Evolutionary conservation across 2,888 invertebrate genomes (phyloP).

Genomic region (Hylaea fasciaria): DNA sequence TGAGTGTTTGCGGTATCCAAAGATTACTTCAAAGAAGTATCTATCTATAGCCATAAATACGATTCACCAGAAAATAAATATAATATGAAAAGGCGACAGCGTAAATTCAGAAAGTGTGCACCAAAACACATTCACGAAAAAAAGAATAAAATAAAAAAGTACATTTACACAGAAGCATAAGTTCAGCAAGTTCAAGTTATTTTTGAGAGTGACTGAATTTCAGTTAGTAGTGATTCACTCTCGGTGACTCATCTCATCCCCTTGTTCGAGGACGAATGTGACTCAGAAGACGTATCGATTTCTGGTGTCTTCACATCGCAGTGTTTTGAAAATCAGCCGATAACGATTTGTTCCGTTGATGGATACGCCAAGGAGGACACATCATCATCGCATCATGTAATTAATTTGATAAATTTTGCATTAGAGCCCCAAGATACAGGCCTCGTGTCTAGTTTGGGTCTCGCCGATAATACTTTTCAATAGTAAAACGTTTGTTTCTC

Average conservation of each 20-base stretch:
- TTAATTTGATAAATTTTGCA: no score
- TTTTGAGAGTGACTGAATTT: constrained; percentile 30
- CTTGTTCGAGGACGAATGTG: constrained; percentile 7
- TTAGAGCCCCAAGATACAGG: no score
- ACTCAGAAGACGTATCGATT: constrained; percentile 26
- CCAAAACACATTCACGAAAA: constrained; percentile 18
- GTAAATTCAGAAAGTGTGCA: not conserved
- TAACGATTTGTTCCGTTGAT: no score
- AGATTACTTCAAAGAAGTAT: no score
- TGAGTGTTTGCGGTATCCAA: not conserved
- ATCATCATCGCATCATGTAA: no score
- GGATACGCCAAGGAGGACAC: no score
- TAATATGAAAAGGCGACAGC: no score
- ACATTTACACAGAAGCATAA: constrained; percentile 9
- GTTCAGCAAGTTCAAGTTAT: constrained; percentile 34
- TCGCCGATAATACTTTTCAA: no score
- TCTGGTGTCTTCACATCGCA: not conserved
- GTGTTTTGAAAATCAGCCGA: not conserved
- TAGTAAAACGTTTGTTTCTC: no score
- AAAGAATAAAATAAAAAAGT: constrained; percentile 13
- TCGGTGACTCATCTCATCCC: constrained; percentile 24
- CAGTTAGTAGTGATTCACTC: constrained; percentile 20
- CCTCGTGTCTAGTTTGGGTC: no score
- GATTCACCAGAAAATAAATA: no score
- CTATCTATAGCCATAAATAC: no score